Conservation (phyloP, 2,113 vertebrate genomes). For the Nothocercus julius region DNA sequence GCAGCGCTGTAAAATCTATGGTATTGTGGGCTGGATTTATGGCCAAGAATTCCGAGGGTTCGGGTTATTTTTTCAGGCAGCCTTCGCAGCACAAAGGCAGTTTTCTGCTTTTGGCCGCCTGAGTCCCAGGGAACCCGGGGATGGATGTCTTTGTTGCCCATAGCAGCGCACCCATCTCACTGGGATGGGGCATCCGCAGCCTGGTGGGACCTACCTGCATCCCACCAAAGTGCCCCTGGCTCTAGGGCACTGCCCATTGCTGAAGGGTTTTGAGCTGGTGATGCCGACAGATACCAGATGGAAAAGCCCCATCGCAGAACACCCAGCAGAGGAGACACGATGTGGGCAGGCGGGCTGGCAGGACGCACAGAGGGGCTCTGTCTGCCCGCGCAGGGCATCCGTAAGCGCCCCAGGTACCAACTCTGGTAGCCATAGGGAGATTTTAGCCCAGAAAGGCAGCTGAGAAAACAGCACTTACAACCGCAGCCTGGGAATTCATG, state of each 20-base stretch:
- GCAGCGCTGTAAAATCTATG: slow-evolving; percentile 22
- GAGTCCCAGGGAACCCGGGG: not conserved
- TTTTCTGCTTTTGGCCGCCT: not conserved
- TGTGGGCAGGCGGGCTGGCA: not conserved
- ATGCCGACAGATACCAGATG: not conserved
- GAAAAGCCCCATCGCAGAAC: not conserved
- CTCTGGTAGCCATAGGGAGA: not conserved
- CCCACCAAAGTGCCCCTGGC: not conserved
- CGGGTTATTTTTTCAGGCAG: not conserved
- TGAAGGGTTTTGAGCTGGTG: not conserved
- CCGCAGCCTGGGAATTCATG: not conserved
- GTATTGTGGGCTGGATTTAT: slow-evolving; percentile 33
- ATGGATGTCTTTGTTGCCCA: not conserved
- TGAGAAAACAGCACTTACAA: not conserved
- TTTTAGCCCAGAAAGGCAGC: slow-evolving; percentile 33
- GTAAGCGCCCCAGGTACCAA: not conserved
- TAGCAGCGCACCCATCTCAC: not conserved
- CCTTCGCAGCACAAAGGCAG: not conserved
- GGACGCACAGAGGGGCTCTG: slow-evolving; percentile 33
- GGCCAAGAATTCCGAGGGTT: slow-evolving; percentile 7
- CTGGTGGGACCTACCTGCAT: not conserved
- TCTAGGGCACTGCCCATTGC: accelerated
- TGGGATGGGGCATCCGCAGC: not conserved
- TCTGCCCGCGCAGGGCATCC: not conserved
- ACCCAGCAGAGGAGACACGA: not conserved